Conservation (phyloP, 2,888 invertebrate species). For the Sylvicola cinctus region DNA sequence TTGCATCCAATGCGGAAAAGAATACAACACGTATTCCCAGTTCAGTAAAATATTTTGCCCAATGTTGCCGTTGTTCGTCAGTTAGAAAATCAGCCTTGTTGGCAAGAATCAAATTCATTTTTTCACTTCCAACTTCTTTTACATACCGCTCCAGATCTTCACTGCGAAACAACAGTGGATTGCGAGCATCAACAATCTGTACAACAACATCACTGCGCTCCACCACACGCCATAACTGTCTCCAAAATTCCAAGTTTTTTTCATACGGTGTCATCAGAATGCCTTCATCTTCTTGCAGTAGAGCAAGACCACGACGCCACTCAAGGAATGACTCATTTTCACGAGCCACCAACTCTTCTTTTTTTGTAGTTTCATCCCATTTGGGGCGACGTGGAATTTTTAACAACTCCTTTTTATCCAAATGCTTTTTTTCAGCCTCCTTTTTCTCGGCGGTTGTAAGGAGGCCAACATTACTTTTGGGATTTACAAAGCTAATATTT, state of each 20-base stretch:
- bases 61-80: slow-evolving; percentile 52
- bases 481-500: slow-evolving; percentile 56
- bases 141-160: slow-evolving; percentile 79
- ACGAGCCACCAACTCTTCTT: slow-evolving; percentile 54
- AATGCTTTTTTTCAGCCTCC: slow-evolving; percentile 30
- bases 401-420: slow-evolving; percentile 36
- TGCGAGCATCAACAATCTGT: slow-evolving; percentile 90
- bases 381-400: slow-evolving; percentile 73
- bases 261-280: slow-evolving; percentile 90
- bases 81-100: slow-evolving; percentile 93
- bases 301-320: slow-evolving; percentile 72
- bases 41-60: slow-evolving; percentile 69
- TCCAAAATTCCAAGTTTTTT: slow-evolving; percentile 93
- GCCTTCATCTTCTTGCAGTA: slow-evolving; percentile 56
- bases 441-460: slow-evolving; percentile 35
- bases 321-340: slow-evolving; percentile 74
- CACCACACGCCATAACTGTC: slow-evolving; percentile 96
- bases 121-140: slow-evolving; percentile 46
- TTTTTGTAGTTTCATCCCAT: slow-evolving; percentile 54
- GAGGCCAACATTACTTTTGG: slow-evolving; percentile 35
- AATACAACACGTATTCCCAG: slow-evolving; percentile 59
- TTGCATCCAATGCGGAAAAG: slow-evolving; percentile 63
- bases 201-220: slow-evolving; percentile 85
- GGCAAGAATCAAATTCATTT: slow-evolving; percentile 64
- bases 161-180: slow-evolving; percentile 84